A percentile compares a stretch with the other conserved stretches of the same genome.
phyloP scores from a whole-genome alignment of 2,113 vertebrate genomes.

The pig (Sus scrofa) region DNA sequence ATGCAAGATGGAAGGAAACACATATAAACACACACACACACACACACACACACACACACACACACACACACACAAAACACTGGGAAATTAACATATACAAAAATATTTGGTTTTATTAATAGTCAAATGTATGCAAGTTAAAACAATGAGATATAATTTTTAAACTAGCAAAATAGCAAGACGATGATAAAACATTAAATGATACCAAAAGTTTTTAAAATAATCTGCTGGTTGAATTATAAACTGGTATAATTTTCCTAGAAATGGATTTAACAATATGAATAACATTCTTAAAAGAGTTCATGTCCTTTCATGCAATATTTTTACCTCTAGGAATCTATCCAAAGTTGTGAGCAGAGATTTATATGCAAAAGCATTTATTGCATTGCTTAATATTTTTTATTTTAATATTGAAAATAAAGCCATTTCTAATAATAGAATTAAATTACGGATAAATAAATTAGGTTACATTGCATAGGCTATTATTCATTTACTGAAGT shows the following conservation, averaged over 20 bases:
- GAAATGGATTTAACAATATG: neutral
- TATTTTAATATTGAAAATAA: slow-evolving; percentile 62
- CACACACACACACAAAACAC: neutral
- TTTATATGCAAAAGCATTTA: slow-evolving; percentile 53
- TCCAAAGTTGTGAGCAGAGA: slow-evolving; percentile 36
- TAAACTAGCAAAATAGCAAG: slow-evolving; percentile 18
- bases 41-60: neutral
- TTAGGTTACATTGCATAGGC: neutral
- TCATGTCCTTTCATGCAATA: neutral
- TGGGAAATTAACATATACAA: neutral
- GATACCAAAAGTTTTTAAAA: neutral
- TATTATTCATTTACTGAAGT: slow-evolving; percentile 25
- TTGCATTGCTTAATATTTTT: slow-evolving; percentile 35
- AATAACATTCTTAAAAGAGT: slow-evolving; percentile 34
- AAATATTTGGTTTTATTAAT: slow-evolving; percentile 28
- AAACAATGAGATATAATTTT: slow-evolving; percentile 21
- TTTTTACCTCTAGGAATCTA: slow-evolving; percentile 48
- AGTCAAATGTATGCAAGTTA: neutral
- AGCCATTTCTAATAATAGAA: slow-evolving; percentile 37
- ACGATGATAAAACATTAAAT: slow-evolving; percentile 39
- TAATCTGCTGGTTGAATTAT: neutral
- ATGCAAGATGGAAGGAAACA: neutral
- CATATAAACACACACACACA: neutral
- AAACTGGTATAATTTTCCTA: slow-evolving; percentile 4
- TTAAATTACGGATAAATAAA: slow-evolving; percentile 48